Conservation (phyloP, 2,113 vertebrate genomes). For the Peromyscus polionotus region DNA sequence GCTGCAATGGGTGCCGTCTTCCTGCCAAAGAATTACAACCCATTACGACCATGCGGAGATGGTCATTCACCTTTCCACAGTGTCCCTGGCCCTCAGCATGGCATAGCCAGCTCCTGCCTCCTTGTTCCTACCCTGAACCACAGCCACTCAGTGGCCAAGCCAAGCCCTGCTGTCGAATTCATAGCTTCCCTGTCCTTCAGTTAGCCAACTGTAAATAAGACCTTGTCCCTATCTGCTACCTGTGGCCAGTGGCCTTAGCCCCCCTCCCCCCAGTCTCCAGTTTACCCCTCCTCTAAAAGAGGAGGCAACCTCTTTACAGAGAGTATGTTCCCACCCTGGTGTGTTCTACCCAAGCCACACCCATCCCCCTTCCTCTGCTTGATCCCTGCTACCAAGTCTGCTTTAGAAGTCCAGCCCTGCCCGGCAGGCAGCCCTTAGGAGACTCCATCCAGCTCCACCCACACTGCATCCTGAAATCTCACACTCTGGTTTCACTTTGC, state of each 20-base stretch:
- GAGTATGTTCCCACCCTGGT: background rate
- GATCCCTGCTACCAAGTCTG: background rate
- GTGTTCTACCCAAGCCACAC: background rate
- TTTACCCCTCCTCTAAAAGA: background rate
- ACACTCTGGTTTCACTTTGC: background rate
- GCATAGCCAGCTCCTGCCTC: background rate
- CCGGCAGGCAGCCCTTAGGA: background rate
- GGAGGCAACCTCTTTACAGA: background rate
- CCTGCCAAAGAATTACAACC: background rate
- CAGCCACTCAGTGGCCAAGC: background rate
- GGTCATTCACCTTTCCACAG: background rate
- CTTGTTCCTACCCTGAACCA: background rate
- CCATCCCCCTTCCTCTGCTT: background rate
- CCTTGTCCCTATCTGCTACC: background rate
- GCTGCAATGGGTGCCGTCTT: background rate
- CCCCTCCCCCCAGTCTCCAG: background rate
- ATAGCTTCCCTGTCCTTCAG: background rate
- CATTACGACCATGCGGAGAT: background rate
- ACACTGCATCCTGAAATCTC: background rate
- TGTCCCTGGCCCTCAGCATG: background rate
- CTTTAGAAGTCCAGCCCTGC: background rate
- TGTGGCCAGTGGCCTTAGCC: background rate
- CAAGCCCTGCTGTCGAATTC: background rate
- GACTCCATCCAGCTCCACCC: background rate
- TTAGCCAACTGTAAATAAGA: background rate